phyloP scores from a whole-genome alignment of 2,113 vertebrate species.

The Chauna torquata region DNA sequence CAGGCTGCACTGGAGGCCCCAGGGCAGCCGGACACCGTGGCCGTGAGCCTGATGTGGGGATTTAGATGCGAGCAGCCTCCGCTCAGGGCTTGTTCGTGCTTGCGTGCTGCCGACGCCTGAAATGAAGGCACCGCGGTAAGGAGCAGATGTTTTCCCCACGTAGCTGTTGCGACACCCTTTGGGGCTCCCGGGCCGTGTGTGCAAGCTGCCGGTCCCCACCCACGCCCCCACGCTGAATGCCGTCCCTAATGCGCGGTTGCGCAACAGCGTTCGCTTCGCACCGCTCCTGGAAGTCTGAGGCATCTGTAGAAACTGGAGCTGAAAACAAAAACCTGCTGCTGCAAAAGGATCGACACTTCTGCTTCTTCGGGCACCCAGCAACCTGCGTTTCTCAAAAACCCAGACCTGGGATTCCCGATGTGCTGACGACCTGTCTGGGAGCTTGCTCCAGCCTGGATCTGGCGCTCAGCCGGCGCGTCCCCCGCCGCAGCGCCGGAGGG shows the following conservation, averaged over 20 bases:
- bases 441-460: neutral
- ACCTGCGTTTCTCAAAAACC: neutral
- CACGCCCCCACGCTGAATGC: neutral
- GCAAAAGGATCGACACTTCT: neutral
- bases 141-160: conserved; percentile 45
- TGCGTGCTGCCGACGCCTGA: neutral
- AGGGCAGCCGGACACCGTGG: rapidly evolving
- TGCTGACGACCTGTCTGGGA: neutral
- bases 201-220: conserved; percentile 4
- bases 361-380: neutral
- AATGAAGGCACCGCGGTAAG: neutral
- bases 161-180: conserved; percentile 9
- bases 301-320: neutral
- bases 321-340: neutral
- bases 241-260: neutral
- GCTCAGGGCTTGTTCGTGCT: neutral
- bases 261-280: neutral
- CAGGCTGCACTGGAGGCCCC: neutral
- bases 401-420: neutral
- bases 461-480: no score
- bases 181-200: neutral
- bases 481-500: no score
- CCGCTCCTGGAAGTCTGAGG: neutral
- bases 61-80: neutral
- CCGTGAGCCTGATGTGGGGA: rapidly evolving